Conservation (phyloP, 2,113 vertebrate genomes). For the Macrotis lagotis region DNA sequence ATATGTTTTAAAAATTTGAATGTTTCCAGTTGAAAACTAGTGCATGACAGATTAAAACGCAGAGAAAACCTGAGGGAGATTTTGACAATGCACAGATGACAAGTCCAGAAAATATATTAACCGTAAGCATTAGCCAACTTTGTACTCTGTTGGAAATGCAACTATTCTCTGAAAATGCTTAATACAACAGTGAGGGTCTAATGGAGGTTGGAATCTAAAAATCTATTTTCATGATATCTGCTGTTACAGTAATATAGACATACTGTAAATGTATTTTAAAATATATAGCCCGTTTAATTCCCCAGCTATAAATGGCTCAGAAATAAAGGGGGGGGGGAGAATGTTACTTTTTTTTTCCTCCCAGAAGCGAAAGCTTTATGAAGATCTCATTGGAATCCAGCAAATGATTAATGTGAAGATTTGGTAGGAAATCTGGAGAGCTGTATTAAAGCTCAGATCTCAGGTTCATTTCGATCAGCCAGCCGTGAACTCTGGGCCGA, state of each 20-base stretch:
- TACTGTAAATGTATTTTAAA: slow-evolving; percentile 88
- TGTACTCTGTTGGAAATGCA: slow-evolving; percentile 77
- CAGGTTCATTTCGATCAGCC: slow-evolving; percentile 95
- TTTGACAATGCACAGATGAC: slow-evolving; percentile 83
- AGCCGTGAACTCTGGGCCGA: slow-evolving; percentile 96
- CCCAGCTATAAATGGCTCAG: slow-evolving; percentile 81
- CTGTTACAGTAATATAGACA: slow-evolving; percentile 88
- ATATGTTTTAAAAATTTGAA: slow-evolving; percentile 87
- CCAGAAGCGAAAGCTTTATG: slow-evolving; percentile 84
- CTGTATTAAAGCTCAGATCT: slow-evolving; percentile 94
- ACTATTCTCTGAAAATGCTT: slow-evolving; percentile 80
- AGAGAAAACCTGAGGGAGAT: slow-evolving; percentile 83
- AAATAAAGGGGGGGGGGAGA: slow-evolving; percentile 62
- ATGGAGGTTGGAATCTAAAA: slow-evolving; percentile 87
- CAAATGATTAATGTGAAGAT: slow-evolving; percentile 97
- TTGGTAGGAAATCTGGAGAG: slow-evolving; percentile 93
- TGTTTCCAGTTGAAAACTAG: slow-evolving; percentile 85
- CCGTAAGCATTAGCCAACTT: slow-evolving; percentile 75
- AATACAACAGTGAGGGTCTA: slow-evolving; percentile 87
- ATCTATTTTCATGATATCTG: slow-evolving; percentile 83
- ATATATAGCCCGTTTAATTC: slow-evolving; percentile 88
- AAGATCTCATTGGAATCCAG: slow-evolving; percentile 89
- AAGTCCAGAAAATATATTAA: slow-evolving; percentile 83
- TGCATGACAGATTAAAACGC: slow-evolving; percentile 85
- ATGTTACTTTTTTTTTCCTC: slow-evolving; percentile 68